A percentile compares a stretch with the other conserved stretches of the same genome.
phyloP scores from a whole-genome alignment of 2,888 invertebrate species.

The Caenorhabditis panamensis region DNA sequence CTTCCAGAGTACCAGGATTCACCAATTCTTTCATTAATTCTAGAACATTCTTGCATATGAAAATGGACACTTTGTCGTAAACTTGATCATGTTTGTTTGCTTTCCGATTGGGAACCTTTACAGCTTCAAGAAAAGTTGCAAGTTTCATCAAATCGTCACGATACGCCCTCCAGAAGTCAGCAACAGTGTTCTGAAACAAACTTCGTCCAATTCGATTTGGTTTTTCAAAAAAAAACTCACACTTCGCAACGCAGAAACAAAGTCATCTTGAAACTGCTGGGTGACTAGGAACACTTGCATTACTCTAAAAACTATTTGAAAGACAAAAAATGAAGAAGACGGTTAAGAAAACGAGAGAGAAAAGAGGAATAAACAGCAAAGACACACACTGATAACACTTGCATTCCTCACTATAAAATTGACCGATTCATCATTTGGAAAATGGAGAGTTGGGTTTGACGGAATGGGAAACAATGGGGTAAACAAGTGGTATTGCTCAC shows the following conservation, averaged over 20 bases:
- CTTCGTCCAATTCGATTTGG: neutral
- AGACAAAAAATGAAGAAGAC: neutral
- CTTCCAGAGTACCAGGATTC: neutral
- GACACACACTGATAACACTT: neutral
- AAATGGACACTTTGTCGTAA: neutral
- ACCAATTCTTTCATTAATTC: neutral
- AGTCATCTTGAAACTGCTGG: neutral
- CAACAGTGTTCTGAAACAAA: neutral
- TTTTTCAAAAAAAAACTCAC: neutral
- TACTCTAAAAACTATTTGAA: neutral
- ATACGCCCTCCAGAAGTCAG: neutral
- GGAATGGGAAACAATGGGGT: no score
- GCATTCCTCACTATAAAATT: constrained; percentile 1
- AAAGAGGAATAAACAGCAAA: neutral
- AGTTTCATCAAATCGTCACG: neutral
- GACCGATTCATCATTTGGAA: neutral
- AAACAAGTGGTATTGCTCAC: no score
- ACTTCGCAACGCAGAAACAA: neutral
- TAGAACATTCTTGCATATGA: neutral
- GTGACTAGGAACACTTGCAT: neutral
- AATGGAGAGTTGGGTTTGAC: neutral
- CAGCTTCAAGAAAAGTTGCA: neutral
- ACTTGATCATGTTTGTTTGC: neutral
- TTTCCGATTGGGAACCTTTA: neutral
- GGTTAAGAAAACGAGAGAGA: neutral